Base-by-base conservation (phyloP, 2,113 vertebrate genomes). In the Glaucidium brasilianum region DNA sequence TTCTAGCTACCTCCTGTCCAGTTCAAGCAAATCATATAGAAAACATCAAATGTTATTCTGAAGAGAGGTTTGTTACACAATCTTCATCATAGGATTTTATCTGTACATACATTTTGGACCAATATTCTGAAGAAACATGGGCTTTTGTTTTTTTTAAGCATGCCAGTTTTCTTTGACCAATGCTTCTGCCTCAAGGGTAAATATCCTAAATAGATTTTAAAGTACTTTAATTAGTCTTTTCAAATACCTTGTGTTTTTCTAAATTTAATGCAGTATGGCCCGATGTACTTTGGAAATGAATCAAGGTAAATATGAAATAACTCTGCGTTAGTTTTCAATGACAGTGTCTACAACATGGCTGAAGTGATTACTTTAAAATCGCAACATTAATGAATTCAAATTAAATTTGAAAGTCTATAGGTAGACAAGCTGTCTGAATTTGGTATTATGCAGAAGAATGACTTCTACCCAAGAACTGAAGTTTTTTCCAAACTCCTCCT, bases 301-400 rank as follows among this genome's bases (percentile, higher is more conserved):
- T 94, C 67, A 83, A 69, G 45, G 13, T 83, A 86, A 88, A 83
- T 80, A 83, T 93, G 72, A 96, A 96, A 79, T 83, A 86, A 62
- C 14, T 80, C 45, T 80, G 6, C 6, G 1, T 77, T 86, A 74
- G 41, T 66, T 95, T 95, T 74, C 63, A 71, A 8, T 89, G 83
- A 77, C 72, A 94, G 62, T 23, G 83, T 81, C 55, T 84, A 34
- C n/a, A 89, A 19, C 47, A 50, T 62, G 60, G 29, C 22, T 88
- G 29, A 88, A 50, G 23, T 39, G 29, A 71, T 88, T 90, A 68
- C 66, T 84, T 76, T 73, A 76, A 79, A 85, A 66, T 94, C 62
- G 88, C 22, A 53, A 25, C 9, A 53, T 84, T 78, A 92, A 71
- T 4, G 1, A 67, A 85, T 75, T 85, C 37, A 85, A 88, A 97